Evolutionary conservation across 2,113 vertebrate genomes (phyloP).

Genomic region (Ophiodon elongatus): DNA sequence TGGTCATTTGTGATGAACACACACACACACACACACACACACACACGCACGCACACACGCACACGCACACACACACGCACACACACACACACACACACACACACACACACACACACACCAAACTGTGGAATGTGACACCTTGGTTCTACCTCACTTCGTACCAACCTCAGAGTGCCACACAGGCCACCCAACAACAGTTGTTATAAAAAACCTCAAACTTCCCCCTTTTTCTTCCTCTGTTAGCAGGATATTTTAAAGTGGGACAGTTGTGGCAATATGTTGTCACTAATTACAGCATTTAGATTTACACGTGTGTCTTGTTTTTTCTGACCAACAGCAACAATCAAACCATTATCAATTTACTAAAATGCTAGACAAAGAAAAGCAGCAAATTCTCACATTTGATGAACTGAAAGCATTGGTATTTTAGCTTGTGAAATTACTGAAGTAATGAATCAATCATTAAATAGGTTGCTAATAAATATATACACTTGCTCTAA

Average conservation of each 20-base stretch:
- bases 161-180: conserved; percentile 59
- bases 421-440: neutral
- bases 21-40: conserved; percentile 58
- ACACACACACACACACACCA: conserved; percentile 75
- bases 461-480: neutral
- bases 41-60: conserved; percentile 74
- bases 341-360: neutral
- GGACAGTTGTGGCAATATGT: neutral
- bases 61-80: conserved; percentile 75
- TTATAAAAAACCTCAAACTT: conserved; percentile 43
- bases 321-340: neutral
- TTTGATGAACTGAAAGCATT: neutral
- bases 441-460: neutral
- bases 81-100: conserved; percentile 67
- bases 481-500: no score
- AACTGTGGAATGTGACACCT: conserved; percentile 87
- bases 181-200: conserved; percentile 64
- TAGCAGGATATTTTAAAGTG: neutral
- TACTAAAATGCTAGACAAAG: neutral
- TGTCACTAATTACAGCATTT: neutral
- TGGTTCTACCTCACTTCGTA: conserved; percentile 76
- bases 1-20: conserved; percentile 54
- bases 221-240: neutral
- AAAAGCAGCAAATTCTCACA: neutral
- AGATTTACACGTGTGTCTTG: neutral